A percentile compares a stretch with the other conserved stretches of the same genome.
Evolutionary conservation across 2,888 invertebrate genomes (phyloP).

Genomic region (Drosophila picticornis): DNA sequence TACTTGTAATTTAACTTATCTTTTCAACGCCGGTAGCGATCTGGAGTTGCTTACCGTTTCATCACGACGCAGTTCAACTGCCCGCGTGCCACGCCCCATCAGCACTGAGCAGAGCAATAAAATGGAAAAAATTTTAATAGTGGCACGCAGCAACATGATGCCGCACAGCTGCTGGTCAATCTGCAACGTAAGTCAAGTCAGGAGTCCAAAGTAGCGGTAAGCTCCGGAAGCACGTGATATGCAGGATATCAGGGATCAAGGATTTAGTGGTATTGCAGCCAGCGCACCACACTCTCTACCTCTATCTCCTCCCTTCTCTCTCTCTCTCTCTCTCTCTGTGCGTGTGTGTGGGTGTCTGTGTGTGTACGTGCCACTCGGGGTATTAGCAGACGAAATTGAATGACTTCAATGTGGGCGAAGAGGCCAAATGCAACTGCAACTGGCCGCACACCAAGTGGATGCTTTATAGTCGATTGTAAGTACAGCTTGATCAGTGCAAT

Average conservation of each 20-base stretch:
- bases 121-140: conserved; percentile 56
- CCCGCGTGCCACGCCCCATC: conserved; percentile 39
- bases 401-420: conserved; percentile 53
- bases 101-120: conserved; percentile 41
- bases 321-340: conserved; percentile 2
- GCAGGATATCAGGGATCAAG: conserved; percentile 63
- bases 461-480: conserved; percentile 40
- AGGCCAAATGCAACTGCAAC: conserved; percentile 44
- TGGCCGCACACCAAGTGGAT: conserved; percentile 2
- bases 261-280: conserved; percentile 58
- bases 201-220: conserved; percentile 34
- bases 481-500: conserved; percentile 46
- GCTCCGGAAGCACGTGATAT: conserved; percentile 69
- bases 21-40: conserved; percentile 15
- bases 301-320: neutral
- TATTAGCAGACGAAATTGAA: conserved; percentile 68
- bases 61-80: conserved; percentile 75
- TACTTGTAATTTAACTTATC: conserved; percentile 28
- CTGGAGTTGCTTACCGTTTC: conserved; percentile 65
- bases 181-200: conserved; percentile 55
- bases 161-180: conserved; percentile 40
- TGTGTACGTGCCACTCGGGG: conserved; percentile 42
- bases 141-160: conserved; percentile 60
- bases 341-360: neutral
- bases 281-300: conserved; percentile 7